Conservation (phyloP, 2,888 invertebrate genomes). For the Agriopis aurantiaria region DNA sequence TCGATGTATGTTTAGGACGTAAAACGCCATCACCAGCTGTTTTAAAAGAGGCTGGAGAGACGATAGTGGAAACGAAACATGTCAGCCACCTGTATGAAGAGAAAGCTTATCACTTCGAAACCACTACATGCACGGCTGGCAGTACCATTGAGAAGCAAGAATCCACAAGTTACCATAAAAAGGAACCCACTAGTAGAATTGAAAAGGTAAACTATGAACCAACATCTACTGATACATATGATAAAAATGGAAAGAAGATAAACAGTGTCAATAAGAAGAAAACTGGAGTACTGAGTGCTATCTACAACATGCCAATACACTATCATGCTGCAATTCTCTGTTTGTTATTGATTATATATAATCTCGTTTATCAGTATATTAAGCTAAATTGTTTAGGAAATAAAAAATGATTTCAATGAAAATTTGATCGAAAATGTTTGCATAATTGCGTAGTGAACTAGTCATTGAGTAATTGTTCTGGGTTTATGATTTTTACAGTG, state of each 20-base stretch:
- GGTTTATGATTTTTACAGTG: conserved; percentile 41
- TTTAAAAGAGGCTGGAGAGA: conserved; percentile 21
- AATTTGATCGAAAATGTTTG: conserved; percentile 41
- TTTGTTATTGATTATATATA: conserved; percentile 84
- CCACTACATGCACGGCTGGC: conserved; percentile 32
- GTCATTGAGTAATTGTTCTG: conserved; percentile 65
- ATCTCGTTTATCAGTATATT: conserved; percentile 81
- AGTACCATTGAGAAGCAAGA: conserved; percentile 36
- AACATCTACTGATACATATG: conserved; percentile 42
- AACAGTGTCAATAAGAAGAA: conserved; percentile 71
- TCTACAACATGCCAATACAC: conserved; percentile 83
- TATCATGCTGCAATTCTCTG: conserved; percentile 83
- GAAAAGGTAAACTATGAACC: conserved; percentile 42
- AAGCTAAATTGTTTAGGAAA: conserved; percentile 77
- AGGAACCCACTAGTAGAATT: conserved; percentile 39
- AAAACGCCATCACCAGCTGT: conserved; percentile 37
- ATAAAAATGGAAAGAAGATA: conserved; percentile 50
- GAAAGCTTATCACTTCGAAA: conserved; percentile 39
- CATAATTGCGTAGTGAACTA: conserved; percentile 66
- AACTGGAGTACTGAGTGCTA: conserved; percentile 68
- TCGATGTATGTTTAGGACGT: conserved; percentile 69
- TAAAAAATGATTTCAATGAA: conserved; percentile 53
- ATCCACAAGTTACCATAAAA: conserved; percentile 37
- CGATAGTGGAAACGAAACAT: conserved; percentile 22
- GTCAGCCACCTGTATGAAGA: conserved; percentile 41